A percentile compares a stretch with the other conserved stretches of the same genome.
These are phyloP conservation scores for Andrena camellia DNA, from an alignment of 2,888 invertebrate species.

Conservation along the genomic window DNA sequence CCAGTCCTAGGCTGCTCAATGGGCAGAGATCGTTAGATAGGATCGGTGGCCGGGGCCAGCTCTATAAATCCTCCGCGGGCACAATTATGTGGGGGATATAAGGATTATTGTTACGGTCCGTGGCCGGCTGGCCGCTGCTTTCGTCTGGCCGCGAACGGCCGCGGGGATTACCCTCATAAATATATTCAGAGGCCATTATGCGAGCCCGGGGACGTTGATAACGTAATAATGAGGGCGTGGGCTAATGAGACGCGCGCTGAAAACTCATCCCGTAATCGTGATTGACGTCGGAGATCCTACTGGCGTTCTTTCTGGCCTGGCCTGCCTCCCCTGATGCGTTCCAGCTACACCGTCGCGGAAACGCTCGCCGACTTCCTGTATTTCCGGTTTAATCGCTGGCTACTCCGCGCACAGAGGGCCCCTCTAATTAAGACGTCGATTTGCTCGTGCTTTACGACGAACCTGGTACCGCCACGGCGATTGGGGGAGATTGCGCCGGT, in stretches of 20 bases:
- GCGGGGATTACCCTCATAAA: constrained; percentile 80
- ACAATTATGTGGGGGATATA: constrained; percentile 83
- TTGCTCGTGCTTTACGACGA: constrained; percentile 24
- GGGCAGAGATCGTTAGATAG: constrained; percentile 83
- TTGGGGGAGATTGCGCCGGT: constrained; percentile 9
- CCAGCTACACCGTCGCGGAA: not conserved
- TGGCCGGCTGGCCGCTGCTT: constrained; percentile 56
- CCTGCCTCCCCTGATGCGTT: not conserved
- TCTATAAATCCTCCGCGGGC: constrained; percentile 84
- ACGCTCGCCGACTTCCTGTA: constrained; percentile 29
- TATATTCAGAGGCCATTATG: constrained; percentile 77
- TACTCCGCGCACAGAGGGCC: constrained; percentile 6
- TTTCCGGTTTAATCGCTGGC: constrained; percentile 32
- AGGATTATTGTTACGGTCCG: constrained; percentile 82
- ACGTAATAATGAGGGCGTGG: constrained; percentile 82
- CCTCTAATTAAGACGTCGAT: constrained; percentile 37
- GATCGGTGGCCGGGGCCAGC: constrained; percentile 75
- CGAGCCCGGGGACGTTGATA: constrained; percentile 79
- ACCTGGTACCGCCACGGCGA: not conserved
- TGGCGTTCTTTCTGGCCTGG: constrained; percentile 19
- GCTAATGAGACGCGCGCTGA: constrained; percentile 78
- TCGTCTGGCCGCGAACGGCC: constrained; percentile 66
- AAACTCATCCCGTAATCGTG: constrained; percentile 74
- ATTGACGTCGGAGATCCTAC: constrained; percentile 68
- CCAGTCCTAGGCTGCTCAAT: constrained; percentile 78